phyloP scores from a whole-genome alignment of 1,140 invertebrate species.

The Helicoverpa zea region DNA sequence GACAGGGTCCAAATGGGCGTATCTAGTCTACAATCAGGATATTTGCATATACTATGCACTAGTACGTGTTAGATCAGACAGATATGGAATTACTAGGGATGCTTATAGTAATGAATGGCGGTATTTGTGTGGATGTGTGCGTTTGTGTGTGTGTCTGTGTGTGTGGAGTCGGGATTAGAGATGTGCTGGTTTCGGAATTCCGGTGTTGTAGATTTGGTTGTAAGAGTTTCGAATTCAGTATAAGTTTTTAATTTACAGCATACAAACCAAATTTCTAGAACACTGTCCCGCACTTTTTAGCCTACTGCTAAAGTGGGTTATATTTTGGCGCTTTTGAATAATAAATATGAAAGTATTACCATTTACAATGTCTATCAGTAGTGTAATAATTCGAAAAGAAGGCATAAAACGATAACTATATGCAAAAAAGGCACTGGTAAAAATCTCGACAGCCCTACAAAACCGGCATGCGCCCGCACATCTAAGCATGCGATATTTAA shows the following conservation, averaged over 20 bases:
- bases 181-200: constrained; percentile 12
- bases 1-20: constrained; percentile 38
- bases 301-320: no score
- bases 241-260: background rate
- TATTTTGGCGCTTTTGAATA: no score
- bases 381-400: background rate
- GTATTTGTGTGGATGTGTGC: background rate
- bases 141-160: background rate
- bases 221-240: no score
- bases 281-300: background rate
- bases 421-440: background rate
- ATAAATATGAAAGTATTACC: no score
- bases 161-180: constrained; percentile 14
- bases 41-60: constrained; percentile 46
- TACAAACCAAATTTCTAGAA: background rate
- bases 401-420: background rate
- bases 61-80: constrained; percentile 41
- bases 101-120: constrained; percentile 29
- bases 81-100: constrained; percentile 37
- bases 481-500: constrained; percentile 3
- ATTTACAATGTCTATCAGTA: no score
- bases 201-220: background rate
- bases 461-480: background rate
- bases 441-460: background rate
- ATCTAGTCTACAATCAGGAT: constrained; percentile 22